Percentiles rank a stretch among this genome's conserved stretches.
Evolutionary conservation across 2,888 invertebrate species (phyloP).

Genomic region (Drosophila buzzatii): DNA sequence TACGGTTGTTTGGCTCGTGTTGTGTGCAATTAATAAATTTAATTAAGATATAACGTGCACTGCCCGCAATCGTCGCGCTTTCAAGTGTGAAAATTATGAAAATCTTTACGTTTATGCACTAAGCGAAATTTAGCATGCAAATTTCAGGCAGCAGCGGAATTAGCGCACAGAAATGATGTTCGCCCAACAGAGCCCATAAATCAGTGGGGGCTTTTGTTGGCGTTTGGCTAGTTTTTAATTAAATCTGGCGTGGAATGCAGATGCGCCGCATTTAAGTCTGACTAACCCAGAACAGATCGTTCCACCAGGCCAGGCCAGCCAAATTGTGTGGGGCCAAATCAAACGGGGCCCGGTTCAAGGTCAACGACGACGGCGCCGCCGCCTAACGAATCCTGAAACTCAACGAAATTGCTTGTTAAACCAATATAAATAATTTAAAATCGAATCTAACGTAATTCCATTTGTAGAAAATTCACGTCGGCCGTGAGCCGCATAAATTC

Average conservation of each 20-base stretch:
- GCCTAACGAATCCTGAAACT: conserved; percentile 29
- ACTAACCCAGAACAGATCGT: not conserved
- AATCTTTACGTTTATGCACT: conserved; percentile 56
- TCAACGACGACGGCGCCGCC: conserved; percentile 6
- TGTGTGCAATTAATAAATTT: conserved; percentile 81
- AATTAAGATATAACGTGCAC: conserved; percentile 73
- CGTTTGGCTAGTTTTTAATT: conserved; percentile 64
- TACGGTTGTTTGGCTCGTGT: conserved; percentile 58
- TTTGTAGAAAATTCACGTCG: conserved; percentile 54
- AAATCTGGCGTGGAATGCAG: conserved; percentile 58
- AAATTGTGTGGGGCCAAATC: not conserved
- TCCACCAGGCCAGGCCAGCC: not conserved
- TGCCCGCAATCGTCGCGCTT: conserved; percentile 59
- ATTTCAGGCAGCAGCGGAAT: conserved; percentile 41
- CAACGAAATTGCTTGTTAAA: conserved; percentile 36
- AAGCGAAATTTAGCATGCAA: conserved; percentile 62
- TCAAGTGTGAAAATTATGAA: conserved; percentile 80
- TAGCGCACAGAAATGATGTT: conserved; percentile 37
- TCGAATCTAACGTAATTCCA: conserved; percentile 63
- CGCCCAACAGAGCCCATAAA: conserved; percentile 41
- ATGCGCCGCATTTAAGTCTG: conserved; percentile 45
- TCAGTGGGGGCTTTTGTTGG: conserved; percentile 41
- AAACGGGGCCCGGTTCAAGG: conserved; percentile 44
- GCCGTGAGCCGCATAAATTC: conserved; percentile 65
- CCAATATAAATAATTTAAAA: conserved; percentile 67